phyloP scores from a whole-genome alignment of 2,888 invertebrate genomes.

The Hedya salicella region DNA sequence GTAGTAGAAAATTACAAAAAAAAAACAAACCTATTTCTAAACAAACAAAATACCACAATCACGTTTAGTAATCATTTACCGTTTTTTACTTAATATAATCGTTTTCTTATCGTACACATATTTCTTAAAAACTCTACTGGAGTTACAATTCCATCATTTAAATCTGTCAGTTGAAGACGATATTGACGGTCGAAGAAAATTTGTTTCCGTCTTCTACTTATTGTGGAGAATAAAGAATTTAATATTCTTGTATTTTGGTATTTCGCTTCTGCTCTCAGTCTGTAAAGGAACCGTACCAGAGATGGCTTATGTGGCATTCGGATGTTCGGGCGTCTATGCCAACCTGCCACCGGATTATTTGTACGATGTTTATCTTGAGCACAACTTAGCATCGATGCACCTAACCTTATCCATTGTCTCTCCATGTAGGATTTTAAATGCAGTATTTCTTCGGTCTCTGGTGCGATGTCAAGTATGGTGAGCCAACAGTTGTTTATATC shows the following conservation, averaged over 20 bases:
- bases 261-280: conserved; percentile 1
- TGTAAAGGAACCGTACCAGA: not conserved
- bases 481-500: conserved; percentile 9
- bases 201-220: not conserved
- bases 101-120: too few relatives aligned
- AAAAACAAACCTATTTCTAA: too few relatives aligned
- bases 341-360: not conserved
- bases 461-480: conserved; percentile 2
- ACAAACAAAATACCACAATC: too few relatives aligned
- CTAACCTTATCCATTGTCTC: conserved; percentile 7
- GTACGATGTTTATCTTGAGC: conserved; percentile 3
- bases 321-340: conserved; percentile 10
- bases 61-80: too few relatives aligned
- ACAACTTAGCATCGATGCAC: conserved; percentile 6
- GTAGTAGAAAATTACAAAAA: too few relatives aligned
- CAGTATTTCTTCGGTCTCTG: not conserved
- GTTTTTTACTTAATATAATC: not conserved
- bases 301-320: conserved; percentile 1
- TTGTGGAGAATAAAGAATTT: conserved; percentile 5
- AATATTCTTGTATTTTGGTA: not conserved
- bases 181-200: not conserved
- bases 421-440: conserved; percentile 1
- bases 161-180: not conserved
- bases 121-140: not conserved
- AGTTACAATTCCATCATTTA: conserved; percentile 6